Percentiles rank a stretch among this genome's conserved stretches.
Conservation (phyloP, 92 coral and sea anemone genomes). For the Palythoa grandis region DNA sequence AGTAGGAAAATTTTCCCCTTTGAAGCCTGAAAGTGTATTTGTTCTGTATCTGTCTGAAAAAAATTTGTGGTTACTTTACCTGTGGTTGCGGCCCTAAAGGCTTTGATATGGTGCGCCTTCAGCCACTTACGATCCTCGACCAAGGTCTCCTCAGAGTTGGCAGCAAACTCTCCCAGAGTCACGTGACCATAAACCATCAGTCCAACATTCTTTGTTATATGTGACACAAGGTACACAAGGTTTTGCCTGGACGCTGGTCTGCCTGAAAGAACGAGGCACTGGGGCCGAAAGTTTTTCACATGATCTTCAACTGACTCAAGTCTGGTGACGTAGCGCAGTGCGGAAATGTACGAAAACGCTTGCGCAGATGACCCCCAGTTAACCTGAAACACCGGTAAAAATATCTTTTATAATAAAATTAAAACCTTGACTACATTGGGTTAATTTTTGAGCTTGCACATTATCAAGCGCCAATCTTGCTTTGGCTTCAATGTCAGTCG, state of each 20-base stretch:
- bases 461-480: too few species aligned
- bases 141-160: constrained; percentile 53
- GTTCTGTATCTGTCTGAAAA: too few species aligned
- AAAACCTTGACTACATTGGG: too few species aligned
- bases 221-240: constrained; percentile 79
- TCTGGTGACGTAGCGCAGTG: constrained; percentile 74
- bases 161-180: constrained; percentile 48
- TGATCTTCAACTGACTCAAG: constrained; percentile 87
- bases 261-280: constrained; percentile 90
- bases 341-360: constrained; percentile 88
- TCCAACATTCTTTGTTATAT: constrained; percentile 89
- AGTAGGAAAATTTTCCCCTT: too few species aligned
- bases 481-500: too few species aligned
- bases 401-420: neutral
- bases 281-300: constrained; percentile 98
- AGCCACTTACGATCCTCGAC: constrained; percentile 81
- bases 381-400: constrained; percentile 49
- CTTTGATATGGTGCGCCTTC: constrained; percentile 77
- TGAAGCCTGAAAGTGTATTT: too few species aligned
- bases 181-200: constrained; percentile 91
- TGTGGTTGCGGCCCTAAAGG: constrained; percentile 83
- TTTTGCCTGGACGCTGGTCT: constrained; percentile 71
- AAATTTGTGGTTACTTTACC: constrained; percentile 47
- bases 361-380: constrained; percentile 99
- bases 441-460: too few species aligned